Conservation (phyloP, 2,797 vertebrate genomes). For the Picus viridis region DNA sequence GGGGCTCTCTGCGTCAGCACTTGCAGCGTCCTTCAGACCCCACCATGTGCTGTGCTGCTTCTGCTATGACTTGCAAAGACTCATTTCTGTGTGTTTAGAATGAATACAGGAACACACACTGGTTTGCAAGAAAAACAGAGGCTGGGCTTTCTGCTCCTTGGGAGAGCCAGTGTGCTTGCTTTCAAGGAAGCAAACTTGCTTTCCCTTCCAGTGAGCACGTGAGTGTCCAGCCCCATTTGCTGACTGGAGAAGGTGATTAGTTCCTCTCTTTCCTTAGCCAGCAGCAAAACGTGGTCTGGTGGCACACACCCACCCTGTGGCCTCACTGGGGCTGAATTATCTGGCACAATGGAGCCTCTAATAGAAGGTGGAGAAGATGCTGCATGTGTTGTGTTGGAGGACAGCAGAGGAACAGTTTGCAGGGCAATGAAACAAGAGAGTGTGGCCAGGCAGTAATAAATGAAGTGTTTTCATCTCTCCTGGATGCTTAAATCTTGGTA, state of each 20-base stretch:
- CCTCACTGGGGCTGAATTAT: constrained; percentile 14
- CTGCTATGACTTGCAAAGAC: neutral
- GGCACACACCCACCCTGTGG: neutral
- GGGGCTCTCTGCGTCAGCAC: neutral
- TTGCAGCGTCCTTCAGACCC: neutral
- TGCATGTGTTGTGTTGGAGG: neutral
- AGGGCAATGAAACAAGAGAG: constrained; percentile 12
- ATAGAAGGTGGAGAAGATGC: constrained; percentile 28
- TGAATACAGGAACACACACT: neutral
- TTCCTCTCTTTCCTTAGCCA: constrained; percentile 25
- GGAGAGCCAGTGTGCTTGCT: constrained; percentile 23
- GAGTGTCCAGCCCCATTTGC: neutral
- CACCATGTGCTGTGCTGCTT: neutral
- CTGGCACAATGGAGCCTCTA: constrained; percentile 46
- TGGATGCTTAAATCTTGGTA: constrained; percentile 9
- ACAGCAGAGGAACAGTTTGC: neutral
- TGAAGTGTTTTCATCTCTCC: constrained; percentile 24
- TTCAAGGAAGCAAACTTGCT: constrained; percentile 21
- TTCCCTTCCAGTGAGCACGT: constrained; percentile 22
- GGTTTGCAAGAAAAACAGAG: constrained; percentile 2
- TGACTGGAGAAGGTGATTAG: neutral
- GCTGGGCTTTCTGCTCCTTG: neutral
- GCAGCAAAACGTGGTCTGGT: accelerated
- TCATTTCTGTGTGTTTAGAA: neutral
- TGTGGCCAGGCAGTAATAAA: constrained; percentile 8